Evolutionary conservation across 2,797 vertebrate genomes (phyloP), one percentile per base, ranked within the genome.

Genomic region (Megalops cyprinoides): DNA sequence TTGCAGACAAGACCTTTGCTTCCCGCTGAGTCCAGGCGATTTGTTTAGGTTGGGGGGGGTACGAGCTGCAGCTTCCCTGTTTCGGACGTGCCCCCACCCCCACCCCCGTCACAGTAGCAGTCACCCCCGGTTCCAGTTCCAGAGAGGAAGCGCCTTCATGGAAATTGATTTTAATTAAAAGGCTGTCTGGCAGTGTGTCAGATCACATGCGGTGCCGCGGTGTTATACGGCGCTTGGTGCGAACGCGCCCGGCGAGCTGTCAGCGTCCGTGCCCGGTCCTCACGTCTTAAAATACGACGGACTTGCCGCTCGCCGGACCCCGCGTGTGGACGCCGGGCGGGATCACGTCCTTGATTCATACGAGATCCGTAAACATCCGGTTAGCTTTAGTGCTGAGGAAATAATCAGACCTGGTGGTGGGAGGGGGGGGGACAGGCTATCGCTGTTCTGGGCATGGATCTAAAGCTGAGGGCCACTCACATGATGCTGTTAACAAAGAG

Each of bases 31-130:
- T 31, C 28, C 37, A 20, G 46, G 25, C 51, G 55, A 58, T 58
- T 25, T 60, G 42, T 10, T 51, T 49, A 10, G 23, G 23, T n/a
- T n/a, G 28, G n/a, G 39, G n/a, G 39, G 42, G 1, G 28, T 12
- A 73, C 37, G 34, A 69, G 65, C 14, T 20, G 20, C 12, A 9
- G 0, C 25, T 51, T 44, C 12, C 53, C 12, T 39, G 83, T 65
- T 85, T 80, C 78, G n/a, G n/a, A 42, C 77, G 39, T 83, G 34
- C 39, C 28, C 12, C 44, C 23, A 8, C 9, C 28, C 77, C 25
- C 18, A 31, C 28, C 42, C 18, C 8, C 44, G 18, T 18, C 20
- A 20, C 28, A 34, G 44, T 23, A 8, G 39, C 73, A 34, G 31
- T 39, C 23, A 62, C 39, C 15, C 15, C 20, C 25, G n/a, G n/a